These are phyloP conservation scores for Crypturellus undulatus DNA, from an alignment of 2,113 vertebrate genomes.

Conservation along the genomic window DNA sequence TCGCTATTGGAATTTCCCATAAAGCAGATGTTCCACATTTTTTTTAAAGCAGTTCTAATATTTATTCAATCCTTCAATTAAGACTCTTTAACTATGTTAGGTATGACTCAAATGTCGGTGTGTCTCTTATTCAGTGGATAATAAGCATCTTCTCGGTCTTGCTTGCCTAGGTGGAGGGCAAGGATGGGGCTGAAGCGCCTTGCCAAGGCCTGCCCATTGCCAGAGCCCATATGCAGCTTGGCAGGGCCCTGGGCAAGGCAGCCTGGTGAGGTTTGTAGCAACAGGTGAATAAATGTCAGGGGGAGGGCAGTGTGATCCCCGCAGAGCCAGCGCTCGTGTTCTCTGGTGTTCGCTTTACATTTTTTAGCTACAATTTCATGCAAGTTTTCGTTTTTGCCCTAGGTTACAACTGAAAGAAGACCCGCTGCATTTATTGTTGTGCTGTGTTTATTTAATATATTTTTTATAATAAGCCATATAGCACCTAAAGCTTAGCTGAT, in stretches of 20 bases:
- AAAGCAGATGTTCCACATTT: neutral
- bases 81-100: neutral
- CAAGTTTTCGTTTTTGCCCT: neutral
- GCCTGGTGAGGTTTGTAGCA: neutral
- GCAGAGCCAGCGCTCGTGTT: neutral
- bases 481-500: neutral
- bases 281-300: neutral
- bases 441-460: neutral
- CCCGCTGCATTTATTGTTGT: neutral
- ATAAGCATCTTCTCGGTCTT: neutral
- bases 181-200: neutral
- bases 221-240: neutral
- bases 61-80: neutral
- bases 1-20: neutral
- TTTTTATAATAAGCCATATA: neutral
- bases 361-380: neutral
- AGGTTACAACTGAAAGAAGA: neutral
- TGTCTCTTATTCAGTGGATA: neutral
- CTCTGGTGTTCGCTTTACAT: neutral
- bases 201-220: neutral
- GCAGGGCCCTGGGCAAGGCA: neutral
- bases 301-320: neutral
- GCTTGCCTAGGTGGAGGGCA: neutral
- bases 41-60: neutral
- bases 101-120: neutral